Conservation (phyloP, 2,113 vertebrate species). For the Dicaeum eximium region DNA sequence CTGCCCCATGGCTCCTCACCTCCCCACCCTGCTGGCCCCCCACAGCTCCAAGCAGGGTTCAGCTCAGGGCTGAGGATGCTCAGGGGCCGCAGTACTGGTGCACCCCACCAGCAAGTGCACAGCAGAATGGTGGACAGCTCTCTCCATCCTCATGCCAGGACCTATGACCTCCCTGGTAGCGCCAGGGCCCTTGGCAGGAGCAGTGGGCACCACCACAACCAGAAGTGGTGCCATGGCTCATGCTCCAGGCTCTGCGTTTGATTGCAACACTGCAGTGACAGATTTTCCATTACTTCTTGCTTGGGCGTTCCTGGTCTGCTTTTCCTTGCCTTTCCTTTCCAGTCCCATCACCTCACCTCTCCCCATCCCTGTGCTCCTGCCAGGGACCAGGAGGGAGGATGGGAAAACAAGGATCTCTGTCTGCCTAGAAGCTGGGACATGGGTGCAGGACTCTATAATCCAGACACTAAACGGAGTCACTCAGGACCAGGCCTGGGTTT, state of each 20-base stretch:
- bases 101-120: background rate
- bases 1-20: background rate
- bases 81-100: fast-evolving
- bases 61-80: background rate
- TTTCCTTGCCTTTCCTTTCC: background rate
- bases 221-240: background rate
- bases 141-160: background rate
- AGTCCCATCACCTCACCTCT: background rate
- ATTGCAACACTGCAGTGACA: background rate
- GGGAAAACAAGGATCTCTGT: background rate
- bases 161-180: background rate
- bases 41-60: background rate
- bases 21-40: background rate
- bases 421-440: background rate
- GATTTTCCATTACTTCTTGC: conserved; percentile 18
- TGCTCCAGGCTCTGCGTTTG: background rate
- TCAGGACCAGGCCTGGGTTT: background rate
- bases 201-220: background rate
- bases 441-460: background rate
- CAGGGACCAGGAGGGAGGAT: background rate
- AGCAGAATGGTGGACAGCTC: background rate
- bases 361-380: background rate
- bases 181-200: background rate
- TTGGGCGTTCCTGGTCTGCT: background rate
- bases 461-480: background rate